Percentiles rank a stretch among this genome's conserved stretches.
These are phyloP conservation scores for Leucania comma DNA, from an alignment of 2,888 invertebrate species.

Conservation along the genomic window DNA sequence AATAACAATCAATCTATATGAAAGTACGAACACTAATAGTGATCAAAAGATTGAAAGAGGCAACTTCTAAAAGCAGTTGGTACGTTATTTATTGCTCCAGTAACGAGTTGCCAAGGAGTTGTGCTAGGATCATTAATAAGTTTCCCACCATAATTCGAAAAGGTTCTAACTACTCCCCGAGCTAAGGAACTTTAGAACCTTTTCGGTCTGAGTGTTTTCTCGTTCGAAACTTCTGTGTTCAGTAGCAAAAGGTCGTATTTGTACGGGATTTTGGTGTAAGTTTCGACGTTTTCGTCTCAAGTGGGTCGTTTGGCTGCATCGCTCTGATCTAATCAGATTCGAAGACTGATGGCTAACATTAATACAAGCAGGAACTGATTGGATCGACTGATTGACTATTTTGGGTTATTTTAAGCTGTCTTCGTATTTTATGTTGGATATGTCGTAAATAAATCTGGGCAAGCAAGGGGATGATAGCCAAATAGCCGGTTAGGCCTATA, in stretches of 20 bases:
- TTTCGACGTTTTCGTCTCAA: constrained; percentile 64
- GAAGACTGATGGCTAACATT: constrained; percentile 83
- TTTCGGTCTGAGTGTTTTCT: constrained; percentile 62
- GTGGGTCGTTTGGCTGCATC: constrained; percentile 66
- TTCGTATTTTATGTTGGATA: constrained; percentile 33
- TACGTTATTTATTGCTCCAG: constrained; percentile 81
- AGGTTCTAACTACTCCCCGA: constrained; percentile 69
- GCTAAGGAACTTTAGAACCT: constrained; percentile 64
- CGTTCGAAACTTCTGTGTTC: constrained; percentile 47
- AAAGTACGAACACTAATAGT: constrained; percentile 69
- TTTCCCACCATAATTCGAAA: constrained; percentile 68
- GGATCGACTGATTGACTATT: constrained; percentile 76
- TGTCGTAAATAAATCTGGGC: constrained; percentile 27
- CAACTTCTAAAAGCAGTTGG: constrained; percentile 72
- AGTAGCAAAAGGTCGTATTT: constrained; percentile 71
- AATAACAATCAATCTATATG: constrained; percentile 50
- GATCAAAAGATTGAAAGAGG: constrained; percentile 75
- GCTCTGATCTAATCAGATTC: constrained; percentile 80
- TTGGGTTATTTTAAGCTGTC: constrained; percentile 53
- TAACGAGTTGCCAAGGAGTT: constrained; percentile 83
- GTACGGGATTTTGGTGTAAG: constrained; percentile 46
- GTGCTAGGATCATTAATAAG: constrained; percentile 84
- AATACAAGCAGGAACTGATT: constrained; percentile 80
- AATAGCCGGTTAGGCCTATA: background rate
- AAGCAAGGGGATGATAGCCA: background rate